Conservation (phyloP, 2,113 vertebrate genomes). For the Brachyistius frenatus region DNA sequence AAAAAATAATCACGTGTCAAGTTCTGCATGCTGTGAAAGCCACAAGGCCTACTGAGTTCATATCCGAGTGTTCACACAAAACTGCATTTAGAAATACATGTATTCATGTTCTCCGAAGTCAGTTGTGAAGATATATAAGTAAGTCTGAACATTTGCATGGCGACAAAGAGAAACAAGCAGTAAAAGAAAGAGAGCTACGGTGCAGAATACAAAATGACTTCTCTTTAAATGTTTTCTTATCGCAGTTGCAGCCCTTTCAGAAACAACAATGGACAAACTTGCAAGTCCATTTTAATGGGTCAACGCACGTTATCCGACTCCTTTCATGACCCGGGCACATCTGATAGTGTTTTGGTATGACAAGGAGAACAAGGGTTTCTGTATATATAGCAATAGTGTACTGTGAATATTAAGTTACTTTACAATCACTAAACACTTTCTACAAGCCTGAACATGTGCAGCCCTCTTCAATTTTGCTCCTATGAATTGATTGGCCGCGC, state of each 20-base stretch:
- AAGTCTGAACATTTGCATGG: neutral
- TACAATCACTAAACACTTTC: neutral
- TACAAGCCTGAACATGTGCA: neutral
- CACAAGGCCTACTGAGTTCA: constrained; percentile 9
- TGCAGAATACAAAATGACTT: neutral
- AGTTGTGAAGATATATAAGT: neutral
- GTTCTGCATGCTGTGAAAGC: neutral
- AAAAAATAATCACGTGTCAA: neutral
- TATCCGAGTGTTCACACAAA: constrained; percentile 4
- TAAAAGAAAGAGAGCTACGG: neutral
- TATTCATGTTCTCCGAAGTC: constrained; percentile 7
- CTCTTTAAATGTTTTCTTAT: neutral
- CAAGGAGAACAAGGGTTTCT: no score
- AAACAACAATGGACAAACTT: neutral
- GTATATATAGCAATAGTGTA: neutral
- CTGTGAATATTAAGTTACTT: neutral
- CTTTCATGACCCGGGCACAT: neutral
- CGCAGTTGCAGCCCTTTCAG: no score
- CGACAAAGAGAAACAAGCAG: neutral
- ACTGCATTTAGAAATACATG: neutral
- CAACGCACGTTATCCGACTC: neutral
- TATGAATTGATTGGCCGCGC: neutral
- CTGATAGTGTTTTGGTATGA: neutral
- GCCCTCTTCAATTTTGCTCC: neutral
- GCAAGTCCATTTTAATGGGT: neutral